Evolutionary conservation across 2,113 vertebrate genomes (phyloP), one percentile per base, ranked within the genome.

Genomic region (Turnix velox): DNA sequence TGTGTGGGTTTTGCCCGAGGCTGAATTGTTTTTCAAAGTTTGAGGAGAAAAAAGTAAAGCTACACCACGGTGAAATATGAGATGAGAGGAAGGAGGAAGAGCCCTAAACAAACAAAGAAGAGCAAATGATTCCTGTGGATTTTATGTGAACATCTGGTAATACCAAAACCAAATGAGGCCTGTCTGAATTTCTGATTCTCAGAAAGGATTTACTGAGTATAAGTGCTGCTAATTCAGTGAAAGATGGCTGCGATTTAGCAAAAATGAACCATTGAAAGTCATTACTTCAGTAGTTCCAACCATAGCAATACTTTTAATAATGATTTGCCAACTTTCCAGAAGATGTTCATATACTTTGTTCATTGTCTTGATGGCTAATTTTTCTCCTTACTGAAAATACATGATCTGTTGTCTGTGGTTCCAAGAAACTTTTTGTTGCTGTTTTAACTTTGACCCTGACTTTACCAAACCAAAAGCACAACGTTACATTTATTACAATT

Each of bases 91-190:
- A 82, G 42, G 28, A 82, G n/a, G 57, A 93, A 84, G 69, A 95
- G 23, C 23, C 25, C 43, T 78, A 91, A 88, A 88, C 43, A 90
- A 94, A 84, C 16, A 88, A 91, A 92, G 87, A 75, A 22, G 24
- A 87, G 19, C 6, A 9, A 88, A 84, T 13, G 48, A 66, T 8
- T 81, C 58, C 67, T 0, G 1, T 52, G 20, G 46, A 67, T 82
- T 95, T 93, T 87, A 57, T 78, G 42, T 66, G 77, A 94, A 92
- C 65, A 78, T 93, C 83, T 95, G 84, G 61, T 72, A 63, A 14
- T 75, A 54, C 55, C 90, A 93, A 92, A 92, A 31, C 39, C 63
- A 88, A 20, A 30, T 13, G 58, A 77, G 52, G 69, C 88, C 66
- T 31, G 45, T 48, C 49, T 91, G 61, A 78, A 84, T 81, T 90